These are phyloP conservation scores for Melieria crassipennis DNA, from an alignment of 2,888 invertebrate species.

Conservation along the genomic window DNA sequence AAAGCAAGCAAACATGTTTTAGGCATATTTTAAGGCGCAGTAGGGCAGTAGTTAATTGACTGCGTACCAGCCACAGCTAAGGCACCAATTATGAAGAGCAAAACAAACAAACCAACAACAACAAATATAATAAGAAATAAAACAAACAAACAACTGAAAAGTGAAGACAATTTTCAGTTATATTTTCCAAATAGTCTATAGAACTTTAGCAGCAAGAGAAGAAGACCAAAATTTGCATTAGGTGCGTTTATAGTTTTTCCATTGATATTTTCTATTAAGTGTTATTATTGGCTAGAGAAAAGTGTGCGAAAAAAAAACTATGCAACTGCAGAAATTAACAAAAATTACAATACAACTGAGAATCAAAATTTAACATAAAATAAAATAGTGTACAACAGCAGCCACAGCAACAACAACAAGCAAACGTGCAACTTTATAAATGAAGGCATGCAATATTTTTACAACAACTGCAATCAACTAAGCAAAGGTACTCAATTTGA, in stretches of 20 bases:
- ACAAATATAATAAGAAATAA: slow-evolving; percentile 17
- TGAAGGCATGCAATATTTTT: too few relatives aligned
- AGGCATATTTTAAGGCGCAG: slow-evolving; percentile 32
- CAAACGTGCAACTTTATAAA: not conserved
- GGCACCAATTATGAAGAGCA: not conserved
- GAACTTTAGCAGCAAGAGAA: slow-evolving; percentile 7
- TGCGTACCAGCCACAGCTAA: not conserved
- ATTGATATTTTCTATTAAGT: too few relatives aligned
- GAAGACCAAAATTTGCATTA: not conserved
- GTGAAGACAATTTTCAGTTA: not conserved
- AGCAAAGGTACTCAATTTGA: too few relatives aligned
- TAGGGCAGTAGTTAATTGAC: slow-evolving; percentile 20
- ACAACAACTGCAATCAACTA: too few relatives aligned
- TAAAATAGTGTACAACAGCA: not conserved
- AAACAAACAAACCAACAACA: slow-evolving; percentile 1
- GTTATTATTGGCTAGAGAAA: too few relatives aligned
- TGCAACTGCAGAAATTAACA: too few relatives aligned
- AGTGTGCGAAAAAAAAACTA: too few relatives aligned
- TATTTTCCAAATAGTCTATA: slow-evolving; percentile 1
- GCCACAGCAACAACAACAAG: not conserved
- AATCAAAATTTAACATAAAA: slow-evolving; percentile 11
- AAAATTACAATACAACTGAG: not conserved
- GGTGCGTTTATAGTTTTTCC: too few relatives aligned
- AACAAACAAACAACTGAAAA: slow-evolving; percentile 1
- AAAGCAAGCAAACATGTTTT: slow-evolving; percentile 24